Percentiles rank a stretch among this genome's conserved stretches.
phyloP scores from a whole-genome alignment of 2,888 invertebrate genomes.

The Matsumyia berberina region DNA sequence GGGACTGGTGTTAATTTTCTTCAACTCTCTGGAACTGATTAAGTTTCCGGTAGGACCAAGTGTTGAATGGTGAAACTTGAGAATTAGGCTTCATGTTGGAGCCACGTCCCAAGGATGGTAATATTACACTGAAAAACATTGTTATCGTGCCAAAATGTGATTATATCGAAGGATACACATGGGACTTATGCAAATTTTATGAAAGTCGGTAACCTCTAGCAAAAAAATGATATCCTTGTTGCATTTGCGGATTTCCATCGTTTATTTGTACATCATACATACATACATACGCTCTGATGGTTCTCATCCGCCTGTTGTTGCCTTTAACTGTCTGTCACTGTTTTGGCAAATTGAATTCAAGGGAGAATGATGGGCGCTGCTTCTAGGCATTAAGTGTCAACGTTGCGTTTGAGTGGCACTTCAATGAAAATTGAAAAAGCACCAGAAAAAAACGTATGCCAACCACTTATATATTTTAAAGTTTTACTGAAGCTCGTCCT shows the following conservation, averaged over 20 bases:
- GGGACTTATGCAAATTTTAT: constrained; percentile 55
- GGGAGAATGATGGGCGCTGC: constrained; percentile 39
- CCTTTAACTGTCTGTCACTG: constrained; percentile 19
- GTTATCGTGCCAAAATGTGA: constrained; percentile 58
- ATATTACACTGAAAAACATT: constrained; percentile 59
- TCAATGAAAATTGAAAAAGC: constrained; percentile 20
- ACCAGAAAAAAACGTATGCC: constrained; percentile 33
- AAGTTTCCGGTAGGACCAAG: constrained; percentile 56
- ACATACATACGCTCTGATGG: too few species aligned
- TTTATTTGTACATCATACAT: constrained; percentile 15
- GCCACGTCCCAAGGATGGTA: constrained; percentile 43
- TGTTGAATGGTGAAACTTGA: constrained; percentile 58
- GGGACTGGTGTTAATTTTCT: constrained; percentile 68
- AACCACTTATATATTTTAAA: constrained; percentile 37
- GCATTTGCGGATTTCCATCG: constrained; percentile 25
- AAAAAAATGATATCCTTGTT: constrained; percentile 33
- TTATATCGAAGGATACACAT: constrained; percentile 65
- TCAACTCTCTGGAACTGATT: constrained; percentile 49
- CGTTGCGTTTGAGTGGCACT: constrained; percentile 48
- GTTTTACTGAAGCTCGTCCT: background rate
- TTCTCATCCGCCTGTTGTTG: constrained; percentile 9
- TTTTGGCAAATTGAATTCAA: constrained; percentile 33
- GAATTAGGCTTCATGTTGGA: constrained; percentile 41
- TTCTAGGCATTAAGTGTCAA: constrained; percentile 43
- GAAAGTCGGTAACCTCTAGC: constrained; percentile 26